These are phyloP conservation scores for Thereva unica DNA, from an alignment of 2,888 invertebrate genomes.

Conservation along the genomic window DNA sequence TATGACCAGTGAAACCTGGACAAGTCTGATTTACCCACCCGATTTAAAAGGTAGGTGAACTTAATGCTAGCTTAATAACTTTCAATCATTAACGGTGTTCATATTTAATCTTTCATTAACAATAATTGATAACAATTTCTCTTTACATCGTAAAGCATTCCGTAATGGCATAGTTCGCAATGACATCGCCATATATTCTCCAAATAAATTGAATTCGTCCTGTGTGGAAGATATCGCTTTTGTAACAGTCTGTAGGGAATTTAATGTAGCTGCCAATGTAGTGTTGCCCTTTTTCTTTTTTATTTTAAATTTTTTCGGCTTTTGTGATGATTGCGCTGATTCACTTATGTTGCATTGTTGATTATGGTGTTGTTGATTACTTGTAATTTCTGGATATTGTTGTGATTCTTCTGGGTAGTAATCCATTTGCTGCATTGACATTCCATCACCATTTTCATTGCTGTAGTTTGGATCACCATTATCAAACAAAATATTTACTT, in stretches of 20 bases:
- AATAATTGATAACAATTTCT: conserved; percentile 14
- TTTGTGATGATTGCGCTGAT: neutral
- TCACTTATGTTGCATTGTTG: no score
- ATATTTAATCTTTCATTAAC: conserved; percentile 20
- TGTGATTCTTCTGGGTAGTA: neutral
- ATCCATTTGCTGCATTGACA: no score
- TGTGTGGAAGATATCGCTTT: conserved; percentile 19
- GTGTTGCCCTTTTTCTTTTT: conserved; percentile 5
- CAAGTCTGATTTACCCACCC: no score
- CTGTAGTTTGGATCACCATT: neutral
- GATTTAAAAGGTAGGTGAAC: no score
- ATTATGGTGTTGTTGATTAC: neutral
- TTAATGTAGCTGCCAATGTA: conserved; percentile 16
- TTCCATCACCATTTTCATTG: no score
- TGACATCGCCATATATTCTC: conserved; percentile 27
- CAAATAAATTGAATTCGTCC: conserved; percentile 19
- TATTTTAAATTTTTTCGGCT: neutral
- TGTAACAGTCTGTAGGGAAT: conserved; percentile 16
- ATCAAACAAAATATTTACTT: conserved; percentile 19
- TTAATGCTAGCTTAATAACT: no score
- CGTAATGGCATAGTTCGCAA: conserved; percentile 18
- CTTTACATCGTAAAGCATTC: conserved; percentile 18
- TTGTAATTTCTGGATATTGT: conserved; percentile 7
- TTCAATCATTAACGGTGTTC: conserved; percentile 1
- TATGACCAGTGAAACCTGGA: no score